Evolutionary conservation across 2,113 vertebrate genomes (phyloP).

Genomic region (Oncorhynchus mykiss): DNA sequence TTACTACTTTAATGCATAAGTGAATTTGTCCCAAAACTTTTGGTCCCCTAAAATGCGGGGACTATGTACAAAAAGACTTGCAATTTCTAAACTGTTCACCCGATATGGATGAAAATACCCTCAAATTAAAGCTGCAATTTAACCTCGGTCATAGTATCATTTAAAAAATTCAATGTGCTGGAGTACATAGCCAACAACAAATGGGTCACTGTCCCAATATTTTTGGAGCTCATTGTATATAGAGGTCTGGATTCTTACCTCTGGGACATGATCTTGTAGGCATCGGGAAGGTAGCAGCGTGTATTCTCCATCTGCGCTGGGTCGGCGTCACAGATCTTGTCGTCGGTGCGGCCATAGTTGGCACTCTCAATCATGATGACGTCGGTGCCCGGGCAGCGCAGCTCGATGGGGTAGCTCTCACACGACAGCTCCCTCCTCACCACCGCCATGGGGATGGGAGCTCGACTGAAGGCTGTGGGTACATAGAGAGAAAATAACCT

Average conservation of each 20-base stretch:
- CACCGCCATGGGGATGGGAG: conserved; percentile 96
- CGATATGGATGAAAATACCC: too few species aligned
- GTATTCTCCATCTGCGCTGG: conserved; percentile 99
- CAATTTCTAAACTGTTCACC: too few species aligned
- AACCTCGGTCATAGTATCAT: too few species aligned
- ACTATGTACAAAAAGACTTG: too few species aligned
- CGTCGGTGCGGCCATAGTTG: conserved; percentile 97
- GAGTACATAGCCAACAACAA: too few species aligned
- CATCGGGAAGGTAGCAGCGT: conserved; percentile 95
- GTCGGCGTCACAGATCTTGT: conserved; percentile 98
- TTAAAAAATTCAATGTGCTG: too few species aligned
- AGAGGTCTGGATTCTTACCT: conserved; percentile 73
- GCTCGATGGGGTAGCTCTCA: conserved; percentile 97
- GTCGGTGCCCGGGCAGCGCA: conserved; percentile 95
- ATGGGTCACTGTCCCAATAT: too few species aligned
- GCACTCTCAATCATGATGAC: conserved; percentile 99
- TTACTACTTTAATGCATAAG: too few species aligned
- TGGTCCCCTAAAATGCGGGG: too few species aligned
- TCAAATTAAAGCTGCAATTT: too few species aligned
- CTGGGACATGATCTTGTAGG: conserved; percentile 99
- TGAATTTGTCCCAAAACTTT: too few species aligned
- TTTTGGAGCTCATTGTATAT: too few species aligned
- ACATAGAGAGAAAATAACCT: not conserved
- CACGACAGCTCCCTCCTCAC: conserved; percentile 96
- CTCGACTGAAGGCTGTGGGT: conserved; percentile 88